Percentiles rank a stretch among this genome's conserved stretches.
Evolutionary conservation across 2,888 invertebrate genomes (phyloP).

Genomic region (Xanthorhoe designata): DNA sequence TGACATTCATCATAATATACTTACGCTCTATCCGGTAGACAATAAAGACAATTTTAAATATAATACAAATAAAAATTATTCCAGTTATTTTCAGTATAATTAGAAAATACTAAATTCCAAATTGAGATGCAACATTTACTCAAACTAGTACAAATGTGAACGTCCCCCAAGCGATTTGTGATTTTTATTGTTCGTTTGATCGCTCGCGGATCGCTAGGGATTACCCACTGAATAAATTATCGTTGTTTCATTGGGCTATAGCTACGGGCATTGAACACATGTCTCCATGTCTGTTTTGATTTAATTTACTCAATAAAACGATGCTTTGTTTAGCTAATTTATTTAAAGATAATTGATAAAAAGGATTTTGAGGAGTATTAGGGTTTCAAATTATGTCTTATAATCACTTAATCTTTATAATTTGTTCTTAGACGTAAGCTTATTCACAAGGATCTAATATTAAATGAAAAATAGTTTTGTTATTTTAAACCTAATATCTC

Average conservation of each 20-base stretch:
- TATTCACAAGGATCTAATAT: no score
- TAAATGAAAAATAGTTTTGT: no score
- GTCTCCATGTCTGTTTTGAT: constrained; percentile 30
- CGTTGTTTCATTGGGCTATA: constrained; percentile 57
- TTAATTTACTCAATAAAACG: constrained; percentile 28
- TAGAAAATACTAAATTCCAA: no score
- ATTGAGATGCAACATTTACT: not conserved
- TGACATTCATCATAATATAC: no score
- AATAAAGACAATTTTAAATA: no score
- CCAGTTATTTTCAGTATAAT: no score
- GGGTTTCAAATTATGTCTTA: not conserved
- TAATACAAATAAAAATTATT: no score
- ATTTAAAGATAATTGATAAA: not conserved
- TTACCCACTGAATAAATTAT: constrained; percentile 74
- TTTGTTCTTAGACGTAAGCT: no score
- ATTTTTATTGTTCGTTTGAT: constrained; percentile 76
- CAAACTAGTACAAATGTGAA: constrained; percentile 17
- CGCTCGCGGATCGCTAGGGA: constrained; percentile 59
- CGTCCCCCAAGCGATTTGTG: constrained; percentile 45
- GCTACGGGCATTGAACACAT: constrained; percentile 29
- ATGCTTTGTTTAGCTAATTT: constrained; percentile 11
- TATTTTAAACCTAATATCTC: no score
- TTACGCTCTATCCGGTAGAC: no score
- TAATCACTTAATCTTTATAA: no score
- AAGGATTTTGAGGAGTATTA: not conserved